phyloP scores from a whole-genome alignment of 2,113 vertebrate genomes.

The Castor canadensis region DNA sequence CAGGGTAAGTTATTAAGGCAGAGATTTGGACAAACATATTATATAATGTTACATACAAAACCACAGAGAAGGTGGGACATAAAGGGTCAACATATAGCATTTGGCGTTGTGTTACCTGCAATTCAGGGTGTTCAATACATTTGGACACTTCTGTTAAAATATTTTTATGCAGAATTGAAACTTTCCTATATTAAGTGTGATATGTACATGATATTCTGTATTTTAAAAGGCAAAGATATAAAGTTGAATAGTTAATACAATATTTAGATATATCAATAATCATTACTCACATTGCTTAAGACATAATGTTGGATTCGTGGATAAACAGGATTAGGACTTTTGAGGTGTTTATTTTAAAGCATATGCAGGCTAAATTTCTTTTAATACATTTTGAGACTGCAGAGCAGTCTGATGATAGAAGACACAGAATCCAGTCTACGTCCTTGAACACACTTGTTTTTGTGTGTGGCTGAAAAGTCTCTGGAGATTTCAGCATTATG shows the following conservation, averaged over 20 bases:
- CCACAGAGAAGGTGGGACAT: background rate
- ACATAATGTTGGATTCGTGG: background rate
- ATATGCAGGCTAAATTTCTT: background rate
- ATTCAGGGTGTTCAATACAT: background rate
- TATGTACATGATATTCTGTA: background rate
- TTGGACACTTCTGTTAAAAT: conserved; percentile 26
- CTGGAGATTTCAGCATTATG: background rate
- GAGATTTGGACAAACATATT: background rate
- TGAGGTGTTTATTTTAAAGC: conserved; percentile 31
- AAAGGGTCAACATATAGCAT: background rate
- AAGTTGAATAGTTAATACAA: background rate
- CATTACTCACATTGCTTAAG: background rate
- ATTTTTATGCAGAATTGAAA: background rate
- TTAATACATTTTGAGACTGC: background rate
- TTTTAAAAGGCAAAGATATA: background rate
- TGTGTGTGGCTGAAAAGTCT: background rate
- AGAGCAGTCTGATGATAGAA: background rate
- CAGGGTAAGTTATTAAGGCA: background rate
- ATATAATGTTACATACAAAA: background rate
- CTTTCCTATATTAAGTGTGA: background rate
- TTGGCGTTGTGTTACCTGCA: background rate
- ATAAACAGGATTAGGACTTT: background rate
- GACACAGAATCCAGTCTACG: background rate
- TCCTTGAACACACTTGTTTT: background rate
- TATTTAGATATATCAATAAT: background rate